Base-by-base conservation (phyloP, 2,113 vertebrate genomes). In the Scomber colias region DNA sequence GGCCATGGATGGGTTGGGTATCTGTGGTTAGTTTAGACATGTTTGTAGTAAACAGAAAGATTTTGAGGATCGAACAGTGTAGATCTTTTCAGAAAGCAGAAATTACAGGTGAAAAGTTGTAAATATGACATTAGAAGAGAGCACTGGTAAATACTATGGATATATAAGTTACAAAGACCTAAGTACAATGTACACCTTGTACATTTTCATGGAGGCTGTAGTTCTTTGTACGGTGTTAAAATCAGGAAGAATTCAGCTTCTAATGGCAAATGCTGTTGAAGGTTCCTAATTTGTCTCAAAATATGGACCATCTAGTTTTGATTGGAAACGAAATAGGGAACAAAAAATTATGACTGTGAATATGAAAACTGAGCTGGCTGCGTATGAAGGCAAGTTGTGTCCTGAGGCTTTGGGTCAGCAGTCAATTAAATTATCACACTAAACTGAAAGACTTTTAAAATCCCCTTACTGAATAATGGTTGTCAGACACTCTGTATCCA, bases 381-480 rank as follows among this genome's bases (percentile, higher is more conserved):
- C 40, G 50, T 86, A 64, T 35, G 50, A 79, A 69, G 71, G 69
- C 73, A 82, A 68, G 81, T 75, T 80, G 69, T 90, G 83, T 91
- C 93, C 89, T 78, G 78, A 89, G 87, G 92, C 90, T 91, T 89
- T 86, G 89, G 92, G 91, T 92, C 91, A 92, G 84, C 85, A 89
- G 93, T 92, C 90, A 91, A 92, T 93, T 91, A 92, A 92, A 94
- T 93, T 88, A 92, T 89, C 89, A 93, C 87, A 88, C 83, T 83
- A 75, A 87, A 89, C 63, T 87, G 77, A 92, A 90, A 89, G 87
- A 90, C 87, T 90, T 88, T 77, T 57, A 87, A 90, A 92, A 92
- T 90, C 90, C 90, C 80, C 75, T 92, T 82, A 87, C 53, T 89
- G 84, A 92, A 94, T 91, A 90, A 92, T 90, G 87, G 80, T 50